Base-by-base conservation (phyloP, 2,888 invertebrate species). In the Tetrapedia diversipes region DNA sequence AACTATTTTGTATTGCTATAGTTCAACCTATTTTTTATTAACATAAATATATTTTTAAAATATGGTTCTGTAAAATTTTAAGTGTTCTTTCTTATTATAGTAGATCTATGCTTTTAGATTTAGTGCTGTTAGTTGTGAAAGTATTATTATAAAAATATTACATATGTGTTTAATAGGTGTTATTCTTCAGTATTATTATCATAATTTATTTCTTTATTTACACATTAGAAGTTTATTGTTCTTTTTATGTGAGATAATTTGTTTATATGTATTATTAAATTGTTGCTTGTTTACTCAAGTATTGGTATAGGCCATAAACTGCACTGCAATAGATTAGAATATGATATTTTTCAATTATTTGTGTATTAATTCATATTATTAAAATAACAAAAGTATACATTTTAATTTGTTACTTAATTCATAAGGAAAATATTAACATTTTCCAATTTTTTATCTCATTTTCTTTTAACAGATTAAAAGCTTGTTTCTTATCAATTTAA, bases 271-370 rank as follows among this genome's bases (percentile, higher is more conserved):
- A 34, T 56, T 32, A 27, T 34, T 8, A 22, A 63, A 64, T 47
- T 60, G 1, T n/a, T 43, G 69, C 61, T 63, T 73, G 34, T 51
- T 59, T 57, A 24, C 37, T 54, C 16, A 49, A 54, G 29, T 73
- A 10, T 32, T 67, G 59, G 1, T 51, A 16, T 43, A 57, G 2
- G n/a, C 7, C 43, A 27, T 32, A 34, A 49, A 32, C 37, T 19
- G 68, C 61, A 61, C 41, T 14, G 10, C 27, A 63, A 14, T 75
- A 75, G 66, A 72, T 32, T 66, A 66, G 60, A 51, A 22, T 14
- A 3, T 56, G 22, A 27, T 71, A n/a, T 4, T 4, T 56, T 56
- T 19, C 3, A 72, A 37, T 45, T 53, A 27, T 6, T 1, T 45
- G 11, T 37, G 37, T 22, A 63, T 45, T 54, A 22, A 49, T 39